These are phyloP conservation scores for Coryphaenoides rupestris DNA, from an alignment of 2,113 vertebrate genomes.

Conservation along the genomic window DNA sequence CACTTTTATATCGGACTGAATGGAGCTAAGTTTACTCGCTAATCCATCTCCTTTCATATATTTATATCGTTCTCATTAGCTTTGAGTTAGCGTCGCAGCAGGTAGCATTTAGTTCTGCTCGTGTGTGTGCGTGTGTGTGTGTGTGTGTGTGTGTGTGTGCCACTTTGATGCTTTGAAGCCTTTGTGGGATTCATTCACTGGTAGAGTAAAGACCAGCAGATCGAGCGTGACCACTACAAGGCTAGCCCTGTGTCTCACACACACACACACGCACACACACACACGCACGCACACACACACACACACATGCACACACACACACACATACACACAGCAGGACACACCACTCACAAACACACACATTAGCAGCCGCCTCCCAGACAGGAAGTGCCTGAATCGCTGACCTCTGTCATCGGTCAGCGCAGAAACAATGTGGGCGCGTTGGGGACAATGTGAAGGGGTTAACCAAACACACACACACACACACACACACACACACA, in stretches of 20 bases:
- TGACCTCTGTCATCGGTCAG: conserved; percentile 52
- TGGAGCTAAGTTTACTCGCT: too few species aligned
- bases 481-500: conserved; percentile 15
- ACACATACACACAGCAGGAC: conserved; percentile 3
- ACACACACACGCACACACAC: neutral
- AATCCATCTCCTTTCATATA: too few species aligned
- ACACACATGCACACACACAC: conserved; percentile 5
- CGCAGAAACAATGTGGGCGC: conserved; percentile 50
- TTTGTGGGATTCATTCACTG: conserved; percentile 19
- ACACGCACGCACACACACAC: neutral
- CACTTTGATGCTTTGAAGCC: conserved; percentile 23
- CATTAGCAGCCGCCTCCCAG: conserved; percentile 15
- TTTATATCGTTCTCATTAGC: neutral
- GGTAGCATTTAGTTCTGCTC: neutral
- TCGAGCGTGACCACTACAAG: conserved; percentile 29
- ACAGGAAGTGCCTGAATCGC: conserved; percentile 54
- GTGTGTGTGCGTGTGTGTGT: neutral
- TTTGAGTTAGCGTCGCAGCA: neutral
- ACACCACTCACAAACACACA: conserved; percentile 5
- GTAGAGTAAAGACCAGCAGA: conserved; percentile 16
- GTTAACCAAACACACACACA: conserved; percentile 36
- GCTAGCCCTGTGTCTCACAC: conserved; percentile 20
- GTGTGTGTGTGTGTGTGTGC: conserved; percentile 16
- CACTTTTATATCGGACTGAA: too few species aligned
- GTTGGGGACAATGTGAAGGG: conserved; percentile 38